phyloP scores from a whole-genome alignment of 2,797 vertebrate species.

The Lateolabrax maculatus region DNA sequence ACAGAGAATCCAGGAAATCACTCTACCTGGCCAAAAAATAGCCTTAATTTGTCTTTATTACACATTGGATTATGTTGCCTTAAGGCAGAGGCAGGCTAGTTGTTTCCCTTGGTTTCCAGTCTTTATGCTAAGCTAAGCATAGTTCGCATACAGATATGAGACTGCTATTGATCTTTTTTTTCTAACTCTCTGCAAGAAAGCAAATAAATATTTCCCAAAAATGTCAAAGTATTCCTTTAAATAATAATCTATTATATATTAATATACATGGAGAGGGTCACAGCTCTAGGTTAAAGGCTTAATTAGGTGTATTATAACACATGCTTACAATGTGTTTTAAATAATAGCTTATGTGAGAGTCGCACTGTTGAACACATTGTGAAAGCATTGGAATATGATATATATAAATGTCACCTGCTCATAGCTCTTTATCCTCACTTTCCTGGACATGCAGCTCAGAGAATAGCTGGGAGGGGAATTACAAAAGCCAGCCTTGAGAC shows the following conservation, averaged over 20 bases:
- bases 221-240: too few relatives aligned
- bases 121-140: neutral
- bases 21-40: neutral
- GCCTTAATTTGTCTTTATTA: neutral
- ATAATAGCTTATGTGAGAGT: neutral
- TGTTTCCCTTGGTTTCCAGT: too few relatives aligned
- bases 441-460: slow-evolving; percentile 12
- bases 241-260: too few relatives aligned
- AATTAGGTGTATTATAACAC: slow-evolving; percentile 15
- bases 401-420: slow-evolving; percentile 1
- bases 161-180: neutral
- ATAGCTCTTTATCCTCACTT: neutral
- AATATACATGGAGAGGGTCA: slow-evolving; percentile 9
- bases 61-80: neutral
- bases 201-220: neutral
- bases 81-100: neutral
- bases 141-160: neutral
- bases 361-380: neutral
- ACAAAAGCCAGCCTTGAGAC: slow-evolving; percentile 28
- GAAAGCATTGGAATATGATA: neutral
- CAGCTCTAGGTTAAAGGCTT: neutral
- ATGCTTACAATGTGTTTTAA: slow-evolving; percentile 19
- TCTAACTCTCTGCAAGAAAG: neutral
- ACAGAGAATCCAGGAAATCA: neutral
- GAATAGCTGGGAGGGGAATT: slow-evolving; percentile 20